phyloP scores from a whole-genome alignment of 1,140 invertebrate genomes.

The Pygmarrhopalites habei region DNA sequence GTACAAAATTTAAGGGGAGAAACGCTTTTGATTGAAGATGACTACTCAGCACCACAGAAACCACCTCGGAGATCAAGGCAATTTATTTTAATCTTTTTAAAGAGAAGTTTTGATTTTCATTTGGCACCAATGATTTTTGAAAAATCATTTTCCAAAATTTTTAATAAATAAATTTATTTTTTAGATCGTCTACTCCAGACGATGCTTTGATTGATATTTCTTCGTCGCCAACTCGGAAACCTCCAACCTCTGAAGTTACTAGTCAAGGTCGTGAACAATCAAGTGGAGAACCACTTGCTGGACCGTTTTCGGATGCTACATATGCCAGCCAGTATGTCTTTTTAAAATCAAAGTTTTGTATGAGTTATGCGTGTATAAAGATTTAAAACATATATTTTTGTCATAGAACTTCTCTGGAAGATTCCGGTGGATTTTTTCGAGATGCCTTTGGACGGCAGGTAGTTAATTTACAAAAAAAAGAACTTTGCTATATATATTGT shows the following conservation, averaged over 20 bases:
- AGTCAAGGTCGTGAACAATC: slow-evolving; percentile 4
- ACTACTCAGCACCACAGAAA: slow-evolving; percentile 42
- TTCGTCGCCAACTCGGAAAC: not conserved
- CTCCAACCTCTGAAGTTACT: not conserved
- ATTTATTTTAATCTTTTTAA: not conserved
- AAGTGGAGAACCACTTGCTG: slow-evolving; percentile 10
- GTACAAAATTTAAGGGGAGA: slow-evolving; percentile 51
- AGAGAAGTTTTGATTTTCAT: too few species aligned
- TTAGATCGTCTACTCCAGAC: slow-evolving; percentile 37
- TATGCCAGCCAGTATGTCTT: slow-evolving; percentile 61
- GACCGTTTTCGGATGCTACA: slow-evolving; percentile 51
- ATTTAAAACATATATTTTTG: not conserved
- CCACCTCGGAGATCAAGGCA: slow-evolving; percentile 37
- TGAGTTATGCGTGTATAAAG: too few species aligned
- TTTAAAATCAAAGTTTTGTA: too few species aligned
- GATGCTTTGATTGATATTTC: slow-evolving; percentile 25
- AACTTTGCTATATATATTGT: too few species aligned
- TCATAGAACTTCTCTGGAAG: slow-evolving; percentile 62
- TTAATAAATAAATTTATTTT: slow-evolving; percentile 1
- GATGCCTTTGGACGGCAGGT: slow-evolving; percentile 91
- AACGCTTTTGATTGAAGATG: slow-evolving; percentile 64
- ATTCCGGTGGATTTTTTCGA: slow-evolving; percentile 64
- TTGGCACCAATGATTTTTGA: too few species aligned
- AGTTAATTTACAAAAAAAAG: too few species aligned
- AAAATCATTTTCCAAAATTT: too few species aligned